phyloP scores from a whole-genome alignment of 1,140 invertebrate species.

The Solenopsis fugax region DNA sequence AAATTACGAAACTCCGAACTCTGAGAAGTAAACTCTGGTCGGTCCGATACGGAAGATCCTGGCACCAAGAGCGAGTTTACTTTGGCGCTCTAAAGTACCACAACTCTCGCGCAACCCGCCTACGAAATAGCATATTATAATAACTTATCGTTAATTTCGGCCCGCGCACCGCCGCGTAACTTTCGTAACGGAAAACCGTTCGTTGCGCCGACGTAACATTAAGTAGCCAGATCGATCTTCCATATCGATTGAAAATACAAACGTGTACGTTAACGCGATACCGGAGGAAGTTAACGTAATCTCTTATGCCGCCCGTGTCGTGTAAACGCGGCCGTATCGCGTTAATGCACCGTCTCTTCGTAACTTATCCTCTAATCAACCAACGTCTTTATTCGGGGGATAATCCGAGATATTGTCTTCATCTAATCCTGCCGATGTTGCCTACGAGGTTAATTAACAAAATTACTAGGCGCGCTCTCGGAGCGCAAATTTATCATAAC shows the following conservation, averaged over 20 bases:
- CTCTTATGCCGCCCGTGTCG: neutral
- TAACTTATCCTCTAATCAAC: constrained; percentile 42
- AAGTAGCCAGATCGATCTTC: constrained; percentile 34
- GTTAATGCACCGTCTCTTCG: constrained; percentile 3
- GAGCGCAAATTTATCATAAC: constrained; percentile 24
- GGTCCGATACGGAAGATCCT: constrained; percentile 62
- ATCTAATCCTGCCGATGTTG: constrained; percentile 12
- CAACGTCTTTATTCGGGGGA: constrained; percentile 3
- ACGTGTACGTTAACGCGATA: constrained; percentile 17
- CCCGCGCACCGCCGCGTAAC: constrained; percentile 18
- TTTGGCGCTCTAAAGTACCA: constrained; percentile 59
- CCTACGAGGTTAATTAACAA: constrained; percentile 32
- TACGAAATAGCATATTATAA: constrained; percentile 64
- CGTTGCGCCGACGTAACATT: neutral
- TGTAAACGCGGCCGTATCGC: neutral
- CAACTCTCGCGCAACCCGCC: constrained; percentile 53
- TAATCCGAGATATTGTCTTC: constrained; percentile 15
- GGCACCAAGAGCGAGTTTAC: constrained; percentile 51
- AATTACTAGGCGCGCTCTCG: constrained; percentile 4
- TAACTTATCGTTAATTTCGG: constrained; percentile 64
- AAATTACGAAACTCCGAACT: constrained; percentile 64
- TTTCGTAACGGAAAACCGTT: constrained; percentile 36
- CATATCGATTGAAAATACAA: constrained; percentile 34
- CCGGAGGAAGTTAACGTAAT: neutral
- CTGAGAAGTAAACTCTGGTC: constrained; percentile 56